Evolutionary conservation across 35 echinoderm and acorn worm species (phyloP), one percentile per base, ranked within the genome.

Genomic region (Apostichopus parvimensis): DNA sequence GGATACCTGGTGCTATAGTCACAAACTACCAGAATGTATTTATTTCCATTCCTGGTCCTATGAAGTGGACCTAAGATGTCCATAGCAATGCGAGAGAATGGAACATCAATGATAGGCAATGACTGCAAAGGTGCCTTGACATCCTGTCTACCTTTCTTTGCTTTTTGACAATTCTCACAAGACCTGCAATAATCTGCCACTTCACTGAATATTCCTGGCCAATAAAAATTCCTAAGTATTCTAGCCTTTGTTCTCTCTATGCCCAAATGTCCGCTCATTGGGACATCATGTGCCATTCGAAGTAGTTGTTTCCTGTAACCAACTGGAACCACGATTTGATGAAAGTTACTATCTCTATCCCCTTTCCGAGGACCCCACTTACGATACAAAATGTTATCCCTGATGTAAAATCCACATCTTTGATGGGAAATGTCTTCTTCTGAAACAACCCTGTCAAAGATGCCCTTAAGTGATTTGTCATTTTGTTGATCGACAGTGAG

Each of bases 1-100:
- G 88, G 88, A 53, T 90, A 90, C n/a, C n/a, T 21, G 14, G 70
- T 90, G 4, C 64, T 70, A 55, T 76, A 90, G 28, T 90, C 88
- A 77, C 88, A 90, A 1, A 90, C n/a, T 3, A 90, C 88, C 25
- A 90, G 0, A 54, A 90, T 56, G 34, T 79, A 91, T 54, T 79
- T 91, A 21, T 91, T 91, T 14, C 89, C 89, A 23, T 22, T 23
- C 17, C 45, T 54, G 23, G 56, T 91, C 4, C 54, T 59, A 78
- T 20, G 70, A 18, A 79, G 1, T 20, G 53, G 90, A 23, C 90
- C 90, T 78, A 79, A 73, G 59, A 91, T 79, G 58, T 78, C 75
- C 28, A 91, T 91, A 2, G 88, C 88, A 76, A 90, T 45, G 21
- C 70, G 20, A 45, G 10, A 53, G 56, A 77, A 90, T 45, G 88